Evolutionary conservation across 2,888 invertebrate genomes (phyloP), one percentile per base, ranked within the genome.

Genomic region (Sminthurinus aureus): DNA sequence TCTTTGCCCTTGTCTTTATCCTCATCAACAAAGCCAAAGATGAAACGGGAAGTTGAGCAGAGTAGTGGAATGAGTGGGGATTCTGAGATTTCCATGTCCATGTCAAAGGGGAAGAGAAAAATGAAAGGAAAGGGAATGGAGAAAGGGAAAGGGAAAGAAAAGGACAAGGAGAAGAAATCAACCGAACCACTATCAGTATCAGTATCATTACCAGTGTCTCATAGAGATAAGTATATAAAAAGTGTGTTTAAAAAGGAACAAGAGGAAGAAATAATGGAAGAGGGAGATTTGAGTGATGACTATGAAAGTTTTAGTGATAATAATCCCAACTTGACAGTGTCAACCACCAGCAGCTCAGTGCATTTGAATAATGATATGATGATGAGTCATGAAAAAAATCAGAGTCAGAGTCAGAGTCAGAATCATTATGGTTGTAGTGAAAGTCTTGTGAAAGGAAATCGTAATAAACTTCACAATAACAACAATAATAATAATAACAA

Each of bases 221-320:
- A 18, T 15, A 58, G 2, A 58, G 2, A 15, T 58, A 11, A 15
- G n/a, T n/a, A n/a, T n/a, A n/a, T n/a, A 73, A 74, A 50, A 22
- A 64, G 38, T 38, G 38, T 38, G 38, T 38, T 38, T 38, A 38
- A 38, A 38, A 38, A 38, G 38, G 38, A 38, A 38, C 38, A 38
- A 38, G 6, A 38, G 6, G 38, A 38, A 38, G 38, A 38, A 51
- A 38, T 38, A 38, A 38, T 38, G 38, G 67, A 67, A 20, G 51
- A 77, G 51, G 58, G 22, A 13, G 77, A 20, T 22, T 12, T 77
- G 64, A 77, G 77, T 77, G 77, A 77, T 22, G 77, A 64, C 77
- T 52, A 77, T 77, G 77, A 64, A 52, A 75, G 75, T 75, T 50
- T 75, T 15, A 50, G 75, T 50, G 75, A 75, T 51, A 51, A 50